Evolutionary conservation across 2,888 invertebrate genomes (phyloP).

Genomic region (Lordiphosa andalusiaca): DNA sequence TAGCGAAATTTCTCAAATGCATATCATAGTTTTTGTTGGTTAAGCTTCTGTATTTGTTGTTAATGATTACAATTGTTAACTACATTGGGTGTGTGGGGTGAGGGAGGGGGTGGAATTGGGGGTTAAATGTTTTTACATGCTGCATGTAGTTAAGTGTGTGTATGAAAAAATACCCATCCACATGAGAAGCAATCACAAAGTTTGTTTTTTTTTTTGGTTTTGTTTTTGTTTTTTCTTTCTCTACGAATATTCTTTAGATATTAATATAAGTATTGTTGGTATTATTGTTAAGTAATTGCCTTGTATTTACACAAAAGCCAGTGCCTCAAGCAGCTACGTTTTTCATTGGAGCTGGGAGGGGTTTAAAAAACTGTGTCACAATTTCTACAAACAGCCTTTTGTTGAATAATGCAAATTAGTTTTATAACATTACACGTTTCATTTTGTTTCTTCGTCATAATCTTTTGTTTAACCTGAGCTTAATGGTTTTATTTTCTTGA

Average conservation of each 20-base stretch:
- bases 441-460: slow-evolving; percentile 17
- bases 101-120: background rate
- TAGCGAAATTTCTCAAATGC: slow-evolving; percentile 46
- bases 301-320: slow-evolving; percentile 53
- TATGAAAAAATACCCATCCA: too few species aligned
- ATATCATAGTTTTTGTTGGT: slow-evolving; percentile 15
- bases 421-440: slow-evolving; percentile 29
- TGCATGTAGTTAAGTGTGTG: slow-evolving; percentile 19
- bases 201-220: slow-evolving; percentile 45
- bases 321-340: slow-evolving; percentile 17
- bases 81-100: slow-evolving; percentile 23
- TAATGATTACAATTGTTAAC: slow-evolving; percentile 18
- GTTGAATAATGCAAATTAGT: slow-evolving; percentile 59
- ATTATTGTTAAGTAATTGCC: slow-evolving; percentile 9
- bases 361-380: slow-evolving; percentile 68
- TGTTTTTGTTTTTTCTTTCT: slow-evolving; percentile 32
- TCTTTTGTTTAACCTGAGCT: slow-evolving; percentile 73
- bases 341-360: slow-evolving; percentile 23
- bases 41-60: background rate
- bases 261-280: slow-evolving; percentile 6
- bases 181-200: slow-evolving; percentile 74
- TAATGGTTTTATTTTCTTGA: slow-evolving; percentile 49
- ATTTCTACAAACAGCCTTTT: slow-evolving; percentile 79
- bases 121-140: slow-evolving; percentile 32
- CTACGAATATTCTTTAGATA: slow-evolving; percentile 12